Base-by-base conservation (phyloP, 2,113 vertebrate species). In the Strigops habroptila region DNA sequence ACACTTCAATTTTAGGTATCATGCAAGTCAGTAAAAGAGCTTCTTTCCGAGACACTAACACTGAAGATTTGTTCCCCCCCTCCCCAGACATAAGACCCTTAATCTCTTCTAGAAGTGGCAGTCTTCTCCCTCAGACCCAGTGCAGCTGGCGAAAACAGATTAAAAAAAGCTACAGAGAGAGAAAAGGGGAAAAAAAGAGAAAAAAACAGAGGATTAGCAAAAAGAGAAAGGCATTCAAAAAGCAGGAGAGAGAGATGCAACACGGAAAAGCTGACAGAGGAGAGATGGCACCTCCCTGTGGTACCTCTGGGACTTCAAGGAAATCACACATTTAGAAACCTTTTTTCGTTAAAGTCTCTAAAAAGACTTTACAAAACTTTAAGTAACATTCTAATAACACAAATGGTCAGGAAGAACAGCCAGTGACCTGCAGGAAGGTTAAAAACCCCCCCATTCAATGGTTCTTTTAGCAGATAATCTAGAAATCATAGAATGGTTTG, bases 161-260 rank as follows among this genome's bases (percentile, higher is more conserved):
- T 99, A 99, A 99, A 99, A 99, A 99, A 99, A 99, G 99, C 99
- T 99, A 98, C 89, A 91, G 90, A 97, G 95, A 97, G 96, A 98
- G 97, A 98, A 97, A 99, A 97, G 96, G 96, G 94, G 16, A 84
- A 67, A 93, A 65, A 97, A 90, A 97, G 37, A 88, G 84, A 94
- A 96, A 96, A 97, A 97, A 84, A 27, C 92, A 97, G 89, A 94
- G 94, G 93, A 95, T 98, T 98, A 98, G 97, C 97, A 91, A 91
- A 96, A 97, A 94, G 97, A 90, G 96, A 92, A 88, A 91, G 92
- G 81, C 93, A 82, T 96, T 96, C 44, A 93, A 92, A 95, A 92
- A 97, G 97, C 93, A 91, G 91, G 96, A 88, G 49, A 86, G 79
- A 88, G 90, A 80, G 51, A 94, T 86, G 87, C 88, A 87, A 95